Conservation (phyloP, 2,113 vertebrate species). For the Panthera uncia region DNA sequence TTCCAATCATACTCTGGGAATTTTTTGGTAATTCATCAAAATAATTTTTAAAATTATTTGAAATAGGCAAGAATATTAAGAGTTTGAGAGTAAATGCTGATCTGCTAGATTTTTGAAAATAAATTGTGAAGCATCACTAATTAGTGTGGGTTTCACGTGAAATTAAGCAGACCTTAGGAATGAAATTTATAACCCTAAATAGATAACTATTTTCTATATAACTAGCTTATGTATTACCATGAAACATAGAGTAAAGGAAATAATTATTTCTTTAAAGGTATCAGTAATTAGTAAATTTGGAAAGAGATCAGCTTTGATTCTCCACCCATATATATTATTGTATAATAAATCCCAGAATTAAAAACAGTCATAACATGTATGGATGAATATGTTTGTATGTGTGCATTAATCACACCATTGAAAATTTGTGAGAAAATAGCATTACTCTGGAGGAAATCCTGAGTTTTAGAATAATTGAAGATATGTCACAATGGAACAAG, state of each 20-base stretch:
- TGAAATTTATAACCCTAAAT: background rate
- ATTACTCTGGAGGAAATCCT: background rate
- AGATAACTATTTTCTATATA: background rate
- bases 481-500: background rate
- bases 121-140: background rate
- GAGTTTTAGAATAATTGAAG: background rate
- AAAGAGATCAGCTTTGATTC: background rate
- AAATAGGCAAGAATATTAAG: background rate
- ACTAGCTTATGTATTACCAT: background rate
- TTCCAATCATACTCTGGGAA: background rate
- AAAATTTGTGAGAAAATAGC: background rate
- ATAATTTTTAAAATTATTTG: background rate
- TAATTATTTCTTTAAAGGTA: background rate
- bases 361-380: background rate
- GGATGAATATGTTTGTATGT: background rate
- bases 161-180: background rate
- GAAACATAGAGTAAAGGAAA: background rate
- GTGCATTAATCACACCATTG: background rate
- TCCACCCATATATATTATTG: background rate
- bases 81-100: background rate
- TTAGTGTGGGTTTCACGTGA: background rate
- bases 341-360: slow-evolving; percentile 20
- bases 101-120: background rate
- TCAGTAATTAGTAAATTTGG: slow-evolving; percentile 24
- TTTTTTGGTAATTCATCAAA: background rate